A percentile compares a stretch with the other conserved stretches of the same genome.
Conservation (phyloP, 2,113 vertebrate genomes). For the Anthoscopus minutus region DNA sequence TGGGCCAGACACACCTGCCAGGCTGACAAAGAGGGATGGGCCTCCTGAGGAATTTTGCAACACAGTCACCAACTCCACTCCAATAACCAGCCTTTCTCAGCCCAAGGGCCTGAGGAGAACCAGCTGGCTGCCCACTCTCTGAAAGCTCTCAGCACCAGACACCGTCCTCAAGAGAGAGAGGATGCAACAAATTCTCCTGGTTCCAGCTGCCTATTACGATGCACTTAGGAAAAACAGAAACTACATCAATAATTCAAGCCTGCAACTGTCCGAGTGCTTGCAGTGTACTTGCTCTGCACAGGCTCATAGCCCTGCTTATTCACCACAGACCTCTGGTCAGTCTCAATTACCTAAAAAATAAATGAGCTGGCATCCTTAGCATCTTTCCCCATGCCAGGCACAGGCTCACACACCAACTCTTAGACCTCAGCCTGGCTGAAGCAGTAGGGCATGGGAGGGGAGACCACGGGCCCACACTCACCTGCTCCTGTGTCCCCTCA, state of each 20-base stretch:
- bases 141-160: neutral
- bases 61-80: neutral
- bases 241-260: conserved; percentile 39
- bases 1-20: neutral
- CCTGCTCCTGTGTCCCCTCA: too few species aligned
- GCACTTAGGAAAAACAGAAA: neutral
- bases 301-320: neutral
- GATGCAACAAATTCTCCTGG: neutral
- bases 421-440: neutral
- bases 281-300: neutral
- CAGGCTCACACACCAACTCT: neutral
- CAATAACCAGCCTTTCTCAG: neutral
- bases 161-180: neutral
- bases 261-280: neutral
- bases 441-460: neutral
- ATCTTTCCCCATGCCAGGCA: fast-evolving
- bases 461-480: fast-evolving
- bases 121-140: neutral
- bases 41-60: neutral
- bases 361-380: neutral
- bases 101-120: neutral
- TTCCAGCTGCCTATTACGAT: neutral
- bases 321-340: neutral
- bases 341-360: conserved; percentile 18
- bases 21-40: neutral